Evolutionary conservation across 2,888 invertebrate genomes (phyloP).

Genomic region (Trissoscelio sp.): DNA sequence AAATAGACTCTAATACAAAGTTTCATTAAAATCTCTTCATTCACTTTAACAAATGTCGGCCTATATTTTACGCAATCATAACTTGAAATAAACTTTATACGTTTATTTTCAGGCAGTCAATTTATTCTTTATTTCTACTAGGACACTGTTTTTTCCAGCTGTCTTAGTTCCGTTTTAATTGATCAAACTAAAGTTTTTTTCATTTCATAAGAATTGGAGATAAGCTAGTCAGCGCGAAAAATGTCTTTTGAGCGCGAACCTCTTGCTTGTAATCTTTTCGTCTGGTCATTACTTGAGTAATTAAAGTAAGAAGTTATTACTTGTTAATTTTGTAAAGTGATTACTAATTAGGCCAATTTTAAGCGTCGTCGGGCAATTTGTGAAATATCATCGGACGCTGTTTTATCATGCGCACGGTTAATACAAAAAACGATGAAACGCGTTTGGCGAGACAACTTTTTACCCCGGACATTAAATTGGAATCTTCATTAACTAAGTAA

Average conservation of each 20-base stretch:
- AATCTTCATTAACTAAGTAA: conserved; percentile 24
- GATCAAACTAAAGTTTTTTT: background rate
- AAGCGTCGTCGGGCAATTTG: conserved; percentile 12
- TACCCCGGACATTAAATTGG: conserved; percentile 9
- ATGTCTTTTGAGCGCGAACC: conserved; percentile 1
- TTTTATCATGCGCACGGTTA: conserved; percentile 14
- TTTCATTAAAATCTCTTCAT: too few species aligned
- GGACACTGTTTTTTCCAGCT: too few species aligned
- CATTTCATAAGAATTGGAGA: background rate
- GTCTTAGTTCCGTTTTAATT: too few species aligned
- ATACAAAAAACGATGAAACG: conserved; percentile 20
- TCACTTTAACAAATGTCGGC: too few species aligned
- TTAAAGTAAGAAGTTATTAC: conserved; percentile 30
- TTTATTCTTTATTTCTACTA: too few species aligned
- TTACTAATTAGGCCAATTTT: conserved; percentile 40
- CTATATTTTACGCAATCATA: too few species aligned
- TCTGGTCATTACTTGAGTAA: conserved; percentile 12
- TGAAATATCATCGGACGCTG: conserved; percentile 14
- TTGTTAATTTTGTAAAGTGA: conserved; percentile 42
- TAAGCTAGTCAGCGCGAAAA: conserved; percentile 1
- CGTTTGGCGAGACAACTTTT: conserved; percentile 12
- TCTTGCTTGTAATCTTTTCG: conserved; percentile 17
- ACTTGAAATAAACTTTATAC: too few species aligned
- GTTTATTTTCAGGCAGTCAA: too few species aligned
- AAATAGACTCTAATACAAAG: too few species aligned